Base-by-base conservation (phyloP, 2,113 vertebrate species). In the Rhagologus leucostigma region DNA sequence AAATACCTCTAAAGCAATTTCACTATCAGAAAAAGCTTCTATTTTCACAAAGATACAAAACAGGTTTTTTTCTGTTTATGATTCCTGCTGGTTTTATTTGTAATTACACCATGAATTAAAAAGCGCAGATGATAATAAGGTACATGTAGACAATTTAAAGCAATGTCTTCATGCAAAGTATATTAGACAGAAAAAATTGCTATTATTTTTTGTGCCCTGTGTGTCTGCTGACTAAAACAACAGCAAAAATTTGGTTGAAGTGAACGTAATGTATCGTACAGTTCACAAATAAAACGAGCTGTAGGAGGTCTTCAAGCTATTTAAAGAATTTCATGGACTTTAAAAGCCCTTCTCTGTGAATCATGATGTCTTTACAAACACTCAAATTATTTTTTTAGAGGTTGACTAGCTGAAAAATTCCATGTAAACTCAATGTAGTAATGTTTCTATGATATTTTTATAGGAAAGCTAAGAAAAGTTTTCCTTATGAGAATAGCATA, bases 241-340 rank as follows among this genome's bases (percentile, higher is more conserved):
- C 39, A 94, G 81, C 41, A 89, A 84, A 82, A 87, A 95, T 29
- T 64, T 57, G 21, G 17, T 60, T 96, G 73, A 92, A 96, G 53
- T 71, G 76, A 96, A 85, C 0, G 2, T 63, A 96, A 70, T 74
- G 63, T 94, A 33, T 93, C 42, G 93, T 70, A 41, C 37, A 89
- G n/a, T 77, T 96, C 81, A 95, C 82, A 94, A 95, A 95, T 92
- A 74, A 91, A 96, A 75, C 30, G 47, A 96, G 68, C 82, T 78
- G 75, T 80, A 73, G 90, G 91, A 82, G 46, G 44, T 93, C 76
- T 95, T 94, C 64, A 84, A 95, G 64, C 49, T 94, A 94, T 97
- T 95, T 94, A 89, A 95, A 95, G 83, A 96, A 87, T 77, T 95
- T 94, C 85, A 69, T 55, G 80, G 87, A 75, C 64, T 96, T 93